Conservation (phyloP, 2,888 invertebrate species). For the Ichneumoninae sp. region DNA sequence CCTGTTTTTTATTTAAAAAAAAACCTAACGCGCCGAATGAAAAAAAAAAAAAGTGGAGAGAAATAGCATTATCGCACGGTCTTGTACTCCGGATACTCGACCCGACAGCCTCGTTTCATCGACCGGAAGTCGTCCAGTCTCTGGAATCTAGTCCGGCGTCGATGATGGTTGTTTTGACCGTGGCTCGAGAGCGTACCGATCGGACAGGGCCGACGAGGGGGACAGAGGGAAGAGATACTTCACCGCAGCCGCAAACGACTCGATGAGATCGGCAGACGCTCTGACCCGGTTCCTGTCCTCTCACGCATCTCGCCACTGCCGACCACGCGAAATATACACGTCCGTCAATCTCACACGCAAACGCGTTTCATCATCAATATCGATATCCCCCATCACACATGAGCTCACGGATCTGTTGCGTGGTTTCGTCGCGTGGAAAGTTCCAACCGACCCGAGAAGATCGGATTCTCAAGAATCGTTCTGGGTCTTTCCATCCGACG, state of each 20-base stretch:
- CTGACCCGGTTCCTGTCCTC: constrained; percentile 70
- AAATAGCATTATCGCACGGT: not conserved
- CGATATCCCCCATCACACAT: constrained; percentile 1
- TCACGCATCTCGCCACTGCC: constrained; percentile 38
- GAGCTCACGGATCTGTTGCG: constrained; percentile 4
- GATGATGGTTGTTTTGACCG: constrained; percentile 37
- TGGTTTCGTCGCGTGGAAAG: constrained; percentile 28
- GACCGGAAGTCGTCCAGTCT: constrained; percentile 57
- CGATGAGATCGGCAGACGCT: constrained; percentile 69
- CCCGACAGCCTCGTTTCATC: constrained; percentile 54
- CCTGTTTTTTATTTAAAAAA: not conserved
- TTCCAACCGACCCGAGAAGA: constrained; percentile 6
- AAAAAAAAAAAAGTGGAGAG: not conserved
- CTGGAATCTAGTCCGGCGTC: constrained; percentile 57
- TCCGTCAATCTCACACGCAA: constrained; percentile 34
- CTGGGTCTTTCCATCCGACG: not conserved
- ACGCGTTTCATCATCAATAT: constrained; percentile 36
- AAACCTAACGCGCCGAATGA: not conserved
- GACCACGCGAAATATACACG: constrained; percentile 18
- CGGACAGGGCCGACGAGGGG: not conserved
- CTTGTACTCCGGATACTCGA: constrained; percentile 51
- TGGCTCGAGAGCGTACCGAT: constrained; percentile 25
- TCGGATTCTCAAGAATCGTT: constrained; percentile 5
- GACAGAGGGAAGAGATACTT: not conserved
- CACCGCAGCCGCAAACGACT: constrained; percentile 37